Base-by-base conservation (phyloP, 2,888 invertebrate species). In the Leistus spinibarbis region DNA sequence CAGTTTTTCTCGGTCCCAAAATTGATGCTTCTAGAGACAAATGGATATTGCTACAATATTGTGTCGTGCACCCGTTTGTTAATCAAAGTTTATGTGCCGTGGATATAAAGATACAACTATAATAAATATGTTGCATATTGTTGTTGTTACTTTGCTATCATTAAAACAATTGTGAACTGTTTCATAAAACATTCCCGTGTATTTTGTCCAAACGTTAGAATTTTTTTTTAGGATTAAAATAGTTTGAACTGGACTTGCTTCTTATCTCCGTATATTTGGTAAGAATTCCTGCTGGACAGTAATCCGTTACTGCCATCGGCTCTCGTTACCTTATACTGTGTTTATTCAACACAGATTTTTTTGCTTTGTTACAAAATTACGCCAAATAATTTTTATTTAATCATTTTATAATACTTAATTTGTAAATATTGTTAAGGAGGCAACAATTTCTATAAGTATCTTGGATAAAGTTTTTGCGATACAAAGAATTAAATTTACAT, bases 401-500 rank as follows among this genome's bases (percentile, higher is more conserved):
- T 17, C 17, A 2, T 2, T 54, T 54, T 5, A 54, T 16, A 54
- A 3, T 54, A 16, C 22, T 20, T 60, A 19, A 40, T 40, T 40
- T 40, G 40, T 40, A 19, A 10, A 60, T 60, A 10, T 5, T 2
- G 54, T 16, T 19, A 60, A 57, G 53, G 64, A 24, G 27, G 22
- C 57, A 65, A 57, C 66, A 65, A 66, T 40, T 40, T 56, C 57
- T 5, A 20, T 54, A 20, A 57, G 22, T 65, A 56, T 60, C 9
- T 13, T 19, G 66, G 72, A 65, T 72, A 66, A 72, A 53, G 65
- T 65, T 65, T 72, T 56, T 65, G 65, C 65, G 65, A 65, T 65
- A 72, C 4, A 23, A 9, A 64, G 65, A 54, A 62, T 71, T 62
- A 23, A n/a, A 13, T 0, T 65, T 71, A 17, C 54, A 64, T 56